phyloP scores from a whole-genome alignment of 2,113 vertebrate species.

The Brachyhypopomus gauderio region DNA sequence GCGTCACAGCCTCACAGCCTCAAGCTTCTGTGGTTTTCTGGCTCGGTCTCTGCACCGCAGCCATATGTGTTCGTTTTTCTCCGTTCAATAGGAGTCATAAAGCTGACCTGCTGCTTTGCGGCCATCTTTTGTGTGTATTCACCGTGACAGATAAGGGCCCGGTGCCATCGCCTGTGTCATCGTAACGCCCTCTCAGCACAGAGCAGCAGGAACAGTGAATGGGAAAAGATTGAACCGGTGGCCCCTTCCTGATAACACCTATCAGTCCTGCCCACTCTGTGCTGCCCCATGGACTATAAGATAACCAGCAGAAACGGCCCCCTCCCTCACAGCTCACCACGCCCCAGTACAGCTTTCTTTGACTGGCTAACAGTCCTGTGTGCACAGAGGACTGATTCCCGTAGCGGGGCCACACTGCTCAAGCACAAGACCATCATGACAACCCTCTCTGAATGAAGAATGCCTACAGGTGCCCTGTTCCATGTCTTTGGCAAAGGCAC shows the following conservation, averaged over 20 bases:
- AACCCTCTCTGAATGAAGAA: slow-evolving; percentile 12
- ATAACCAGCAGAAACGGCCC: background rate
- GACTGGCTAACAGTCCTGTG: background rate
- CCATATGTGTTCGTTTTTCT: background rate
- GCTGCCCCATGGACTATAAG: background rate
- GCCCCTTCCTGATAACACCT: slow-evolving; percentile 21
- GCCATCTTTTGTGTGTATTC: slow-evolving; percentile 11
- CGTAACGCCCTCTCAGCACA: background rate
- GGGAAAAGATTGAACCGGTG: background rate
- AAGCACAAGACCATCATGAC: slow-evolving; percentile 10
- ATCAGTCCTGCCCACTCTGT: slow-evolving; percentile 18
- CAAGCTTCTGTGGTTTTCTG: background rate
- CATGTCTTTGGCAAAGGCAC: slow-evolving; percentile 6
- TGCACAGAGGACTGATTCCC: background rate
- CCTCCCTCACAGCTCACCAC: background rate
- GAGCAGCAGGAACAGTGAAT: background rate
- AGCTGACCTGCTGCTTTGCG: background rate
- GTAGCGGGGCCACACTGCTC: background rate
- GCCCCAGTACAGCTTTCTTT: background rate
- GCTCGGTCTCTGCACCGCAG: background rate
- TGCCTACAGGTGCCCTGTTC: background rate
- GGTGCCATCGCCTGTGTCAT: background rate
- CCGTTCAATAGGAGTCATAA: background rate
- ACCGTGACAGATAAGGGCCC: slow-evolving; percentile 22
- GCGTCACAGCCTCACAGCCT: background rate